Conservation (phyloP, 2,797 vertebrate species). For the Tadarida brasiliensis region DNA sequence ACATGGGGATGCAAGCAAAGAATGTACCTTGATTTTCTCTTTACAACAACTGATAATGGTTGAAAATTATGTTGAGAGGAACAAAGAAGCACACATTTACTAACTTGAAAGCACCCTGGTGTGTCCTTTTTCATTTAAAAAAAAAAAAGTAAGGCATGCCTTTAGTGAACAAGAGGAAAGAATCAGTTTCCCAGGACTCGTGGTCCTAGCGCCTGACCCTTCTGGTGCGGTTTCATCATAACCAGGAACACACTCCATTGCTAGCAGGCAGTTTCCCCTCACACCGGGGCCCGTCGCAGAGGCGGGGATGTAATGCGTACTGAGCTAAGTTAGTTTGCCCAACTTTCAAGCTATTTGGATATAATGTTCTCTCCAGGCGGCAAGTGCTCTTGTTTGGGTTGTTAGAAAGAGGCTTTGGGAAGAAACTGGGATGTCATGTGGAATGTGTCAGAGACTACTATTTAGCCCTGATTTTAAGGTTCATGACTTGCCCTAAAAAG, state of each 20-base stretch:
- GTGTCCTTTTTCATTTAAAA: background rate
- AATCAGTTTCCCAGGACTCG: background rate
- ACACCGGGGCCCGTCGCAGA: background rate
- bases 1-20: background rate
- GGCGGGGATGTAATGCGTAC: background rate
- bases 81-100: background rate
- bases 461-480: slow-evolving; percentile 36
- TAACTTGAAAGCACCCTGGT: background rate
- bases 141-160: background rate
- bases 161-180: background rate
- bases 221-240: background rate
- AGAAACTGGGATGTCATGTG: slow-evolving; percentile 10
- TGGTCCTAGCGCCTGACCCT: too few relatives aligned
- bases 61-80: background rate
- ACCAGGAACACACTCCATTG: background rate
- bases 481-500: background rate
- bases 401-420: slow-evolving; percentile 41
- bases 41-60: background rate
- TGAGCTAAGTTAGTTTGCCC: background rate
- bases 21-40: background rate
- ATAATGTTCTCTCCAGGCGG: background rate
- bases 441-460: background rate
- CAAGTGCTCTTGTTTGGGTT: slow-evolving; percentile 1
- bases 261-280: background rate
- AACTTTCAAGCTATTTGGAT: background rate